Evolutionary conservation across 2,888 invertebrate genomes (phyloP), one percentile per base, ranked within the genome.

Genomic region (Cosmia pyralina): DNA sequence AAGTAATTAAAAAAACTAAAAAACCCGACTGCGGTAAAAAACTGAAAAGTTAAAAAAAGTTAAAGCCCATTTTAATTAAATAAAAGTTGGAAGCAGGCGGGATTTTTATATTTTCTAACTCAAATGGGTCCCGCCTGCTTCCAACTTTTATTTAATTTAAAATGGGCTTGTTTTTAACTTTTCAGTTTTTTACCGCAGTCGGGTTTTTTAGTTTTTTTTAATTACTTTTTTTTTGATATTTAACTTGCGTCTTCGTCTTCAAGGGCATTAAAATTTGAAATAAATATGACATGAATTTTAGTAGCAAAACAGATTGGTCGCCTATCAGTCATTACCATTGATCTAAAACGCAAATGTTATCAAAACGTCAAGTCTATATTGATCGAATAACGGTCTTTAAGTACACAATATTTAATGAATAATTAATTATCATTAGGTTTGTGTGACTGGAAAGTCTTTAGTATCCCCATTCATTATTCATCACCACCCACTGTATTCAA

Each of bases 191-290:
- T n/a, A n/a, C n/a, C n/a, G n/a, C n/a, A n/a, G n/a, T n/a, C n/a
- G n/a, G n/a, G n/a, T n/a, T n/a, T n/a, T n/a, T n/a, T n/a, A n/a
- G n/a, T n/a, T n/a, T n/a, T n/a, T n/a, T n/a, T n/a, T n/a, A n/a
- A n/a, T n/a, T n/a, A n/a, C n/a, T n/a, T n/a, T n/a, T n/a, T n/a
- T n/a, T n/a, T n/a, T n/a, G n/a, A n/a, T n/a, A n/a, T n/a, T n/a
- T n/a, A n/a, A 64, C 52, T 41, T 22, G 3, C n/a, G 34, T 3
- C 28, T 28, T 28, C 28, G 28, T n/a, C 7, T 64, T 50, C 64
- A 81, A 68, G 46, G 60, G 34, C 38, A 15, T 2, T 28, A 28
- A 28, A 28, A 28, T 60, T 66, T 34, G 6, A 17, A 28, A 63
- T 58, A 63, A 70, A 70, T 38, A 17, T 38, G 7, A 28, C 50